Evolutionary conservation across 1,140 invertebrate genomes (phyloP).

Genomic region (Aporrectodea caliginosa): DNA sequence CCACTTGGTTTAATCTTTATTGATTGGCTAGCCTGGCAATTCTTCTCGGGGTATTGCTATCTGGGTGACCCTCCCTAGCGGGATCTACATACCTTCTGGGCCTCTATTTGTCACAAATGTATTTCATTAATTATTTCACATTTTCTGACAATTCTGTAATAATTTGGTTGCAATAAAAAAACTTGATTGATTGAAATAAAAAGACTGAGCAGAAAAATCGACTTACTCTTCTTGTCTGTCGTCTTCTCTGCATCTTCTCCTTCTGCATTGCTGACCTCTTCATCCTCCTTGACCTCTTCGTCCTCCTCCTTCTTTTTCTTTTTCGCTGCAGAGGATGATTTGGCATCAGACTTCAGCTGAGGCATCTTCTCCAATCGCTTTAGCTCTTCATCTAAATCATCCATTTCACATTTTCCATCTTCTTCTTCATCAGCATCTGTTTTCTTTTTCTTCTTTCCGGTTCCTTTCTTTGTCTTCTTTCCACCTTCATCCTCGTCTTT

Average conservation of each 20-base stretch:
- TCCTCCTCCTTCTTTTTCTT: slow-evolving; percentile 33
- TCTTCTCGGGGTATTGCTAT: no score
- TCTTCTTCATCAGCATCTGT: slow-evolving; percentile 11
- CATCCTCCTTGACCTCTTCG: slow-evolving; percentile 23
- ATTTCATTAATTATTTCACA: no score
- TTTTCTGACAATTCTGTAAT: no score
- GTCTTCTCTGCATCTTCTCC: not conserved
- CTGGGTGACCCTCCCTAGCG: no score
- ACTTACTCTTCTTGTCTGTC: slow-evolving; percentile 9
- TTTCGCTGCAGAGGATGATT: not conserved
- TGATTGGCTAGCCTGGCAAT: no score
- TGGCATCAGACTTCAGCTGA: not conserved
- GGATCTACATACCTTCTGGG: no score
- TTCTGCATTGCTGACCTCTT: slow-evolving; percentile 1
- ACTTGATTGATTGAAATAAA: no score
- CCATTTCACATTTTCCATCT: slow-evolving; percentile 9
- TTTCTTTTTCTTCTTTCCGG: slow-evolving; percentile 8
- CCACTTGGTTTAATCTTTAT: no score
- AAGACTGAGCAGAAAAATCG: no score
- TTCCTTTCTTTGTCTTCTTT: slow-evolving; percentile 29
- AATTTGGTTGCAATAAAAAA: no score
- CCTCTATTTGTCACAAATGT: no score
- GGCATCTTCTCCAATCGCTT: slow-evolving; percentile 18
- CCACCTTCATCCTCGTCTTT: slow-evolving; percentile 29
- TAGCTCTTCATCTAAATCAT: slow-evolving; percentile 36